Evolutionary conservation across 2,888 invertebrate genomes (phyloP).

Genomic region (Drosophila macrospina): DNA sequence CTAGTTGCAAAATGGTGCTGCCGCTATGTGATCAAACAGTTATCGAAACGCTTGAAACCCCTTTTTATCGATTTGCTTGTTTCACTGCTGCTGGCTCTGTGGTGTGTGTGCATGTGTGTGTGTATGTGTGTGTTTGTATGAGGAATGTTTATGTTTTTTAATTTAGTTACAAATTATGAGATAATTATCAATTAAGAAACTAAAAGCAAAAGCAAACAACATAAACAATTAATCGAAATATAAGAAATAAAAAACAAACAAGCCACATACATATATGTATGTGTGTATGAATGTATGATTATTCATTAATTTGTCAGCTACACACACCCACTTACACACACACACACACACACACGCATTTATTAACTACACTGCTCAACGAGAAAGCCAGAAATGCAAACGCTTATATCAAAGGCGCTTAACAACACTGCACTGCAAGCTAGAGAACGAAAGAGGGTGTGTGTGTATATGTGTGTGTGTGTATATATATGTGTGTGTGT

Average conservation of each 20-base stretch:
- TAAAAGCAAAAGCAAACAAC: slow-evolving; percentile 30
- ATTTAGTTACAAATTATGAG: slow-evolving; percentile 53
- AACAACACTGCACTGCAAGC: slow-evolving; percentile 21
- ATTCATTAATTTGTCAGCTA: slow-evolving; percentile 2
- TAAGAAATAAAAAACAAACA: slow-evolving; percentile 1
- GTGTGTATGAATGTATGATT: background rate
- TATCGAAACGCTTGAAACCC: slow-evolving; percentile 79
- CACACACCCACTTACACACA: slow-evolving; percentile 24
- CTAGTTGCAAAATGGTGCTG: slow-evolving; percentile 28
- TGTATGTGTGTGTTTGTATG: slow-evolving; percentile 21
- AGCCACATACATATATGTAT: slow-evolving; percentile 1
- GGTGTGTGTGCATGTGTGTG: slow-evolving; percentile 36
- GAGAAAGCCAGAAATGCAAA: background rate
- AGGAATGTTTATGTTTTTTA: slow-evolving; percentile 25
- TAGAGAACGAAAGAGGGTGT: background rate
- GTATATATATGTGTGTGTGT: too few species aligned
- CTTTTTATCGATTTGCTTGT: slow-evolving; percentile 69
- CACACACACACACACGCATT: slow-evolving; percentile 19
- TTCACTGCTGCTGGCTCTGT: slow-evolving; percentile 49
- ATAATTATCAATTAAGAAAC: slow-evolving; percentile 10
- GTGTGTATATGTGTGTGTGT: too few species aligned
- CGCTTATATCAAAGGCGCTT: slow-evolving; percentile 1
- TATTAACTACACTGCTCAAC: slow-evolving; percentile 1
- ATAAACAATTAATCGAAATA: slow-evolving; percentile 11
- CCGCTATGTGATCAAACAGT: slow-evolving; percentile 55